Evolutionary conservation across 2,888 invertebrate species (phyloP), one percentile per base, ranked within the genome.

Genomic region (Campoletis raptor): DNA sequence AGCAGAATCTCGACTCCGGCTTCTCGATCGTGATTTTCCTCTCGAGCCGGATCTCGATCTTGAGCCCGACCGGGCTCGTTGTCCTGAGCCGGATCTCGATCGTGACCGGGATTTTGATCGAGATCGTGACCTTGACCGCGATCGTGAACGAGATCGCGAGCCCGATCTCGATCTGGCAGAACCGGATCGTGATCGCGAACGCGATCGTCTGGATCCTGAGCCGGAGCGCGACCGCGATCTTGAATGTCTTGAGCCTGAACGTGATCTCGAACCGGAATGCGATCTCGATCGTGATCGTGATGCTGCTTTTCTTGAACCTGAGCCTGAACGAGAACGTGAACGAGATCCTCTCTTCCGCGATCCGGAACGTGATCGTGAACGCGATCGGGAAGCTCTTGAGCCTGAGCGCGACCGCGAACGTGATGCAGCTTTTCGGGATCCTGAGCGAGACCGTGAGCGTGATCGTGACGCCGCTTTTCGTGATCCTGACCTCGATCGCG

Each of bases 1-100:
- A 12, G 82, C 86, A 4, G 92, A 93, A 87, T 93, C 92, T 80
- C 85, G 87, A 69, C 93, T 94, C 0, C 87, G 89, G 81, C 92
- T 92, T 81, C 93, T 89, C 87, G 94, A 93, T 8, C 91, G 90
- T 40, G 90, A 91, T 10, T 77, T 77, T 36, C 18, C 77, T 42
- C 85, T 77, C 0, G 91, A 90, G 42, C 90, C 89, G 9, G 82
- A 79, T 52, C 82, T 83, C 21, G 93, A 92, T 85, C 85, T 88
- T 48, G 92, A 92, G 86, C 18, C 90, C 12, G 89, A 85, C 18
- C 86, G 90, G 37, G 90, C 90, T 7, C 64, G 64, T n/a, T 21
- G 15, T 57, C 70, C 86, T 37, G 89, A 89, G 12, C 89, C 80
- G 76, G 90, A 87, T 40, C 82, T 85, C 15, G 93, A 94, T 66